These are phyloP conservation scores for Leistus spinibarbis DNA, from an alignment of 2,888 invertebrate genomes.

Conservation along the genomic window DNA sequence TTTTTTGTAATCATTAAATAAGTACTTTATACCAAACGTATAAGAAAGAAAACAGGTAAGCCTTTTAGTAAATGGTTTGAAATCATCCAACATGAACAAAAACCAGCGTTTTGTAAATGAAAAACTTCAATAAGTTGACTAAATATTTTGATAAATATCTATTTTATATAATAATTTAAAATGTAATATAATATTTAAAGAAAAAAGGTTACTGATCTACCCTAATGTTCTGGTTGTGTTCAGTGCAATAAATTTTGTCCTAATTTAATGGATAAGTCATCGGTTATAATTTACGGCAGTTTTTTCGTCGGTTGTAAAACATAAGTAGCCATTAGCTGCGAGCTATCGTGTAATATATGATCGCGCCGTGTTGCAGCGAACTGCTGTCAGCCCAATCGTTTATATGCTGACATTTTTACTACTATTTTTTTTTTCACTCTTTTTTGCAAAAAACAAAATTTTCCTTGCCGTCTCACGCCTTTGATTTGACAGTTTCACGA, in stretches of 20 bases:
- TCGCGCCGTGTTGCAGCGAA: slow-evolving; percentile 14
- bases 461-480: slow-evolving; percentile 16
- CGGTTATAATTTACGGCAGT: slow-evolving; percentile 51
- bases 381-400: slow-evolving; percentile 30
- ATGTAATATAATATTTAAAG: too few relatives aligned
- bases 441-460: slow-evolving; percentile 22
- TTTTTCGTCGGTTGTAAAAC: slow-evolving; percentile 54
- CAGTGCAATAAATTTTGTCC: slow-evolving; percentile 50
- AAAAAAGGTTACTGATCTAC: slow-evolving; percentile 46
- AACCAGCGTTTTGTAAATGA: too few relatives aligned
- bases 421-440: slow-evolving; percentile 27
- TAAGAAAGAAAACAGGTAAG: too few relatives aligned
- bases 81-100: too few relatives aligned
- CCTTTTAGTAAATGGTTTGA: too few relatives aligned
- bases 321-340: slow-evolving; percentile 54
- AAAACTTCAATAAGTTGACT: too few relatives aligned
- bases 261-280: slow-evolving; percentile 56
- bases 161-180: too few relatives aligned
- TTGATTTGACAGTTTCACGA: slow-evolving; percentile 33
- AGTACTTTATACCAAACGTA: too few relatives aligned
- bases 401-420: slow-evolving; percentile 34
- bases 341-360: slow-evolving; percentile 45
- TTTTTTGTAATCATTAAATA: too few relatives aligned
- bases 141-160: too few relatives aligned
- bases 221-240: slow-evolving; percentile 50